These are phyloP conservation scores for Mimachlamys varia DNA, from an alignment of 2,888 invertebrate species.

Conservation along the genomic window DNA sequence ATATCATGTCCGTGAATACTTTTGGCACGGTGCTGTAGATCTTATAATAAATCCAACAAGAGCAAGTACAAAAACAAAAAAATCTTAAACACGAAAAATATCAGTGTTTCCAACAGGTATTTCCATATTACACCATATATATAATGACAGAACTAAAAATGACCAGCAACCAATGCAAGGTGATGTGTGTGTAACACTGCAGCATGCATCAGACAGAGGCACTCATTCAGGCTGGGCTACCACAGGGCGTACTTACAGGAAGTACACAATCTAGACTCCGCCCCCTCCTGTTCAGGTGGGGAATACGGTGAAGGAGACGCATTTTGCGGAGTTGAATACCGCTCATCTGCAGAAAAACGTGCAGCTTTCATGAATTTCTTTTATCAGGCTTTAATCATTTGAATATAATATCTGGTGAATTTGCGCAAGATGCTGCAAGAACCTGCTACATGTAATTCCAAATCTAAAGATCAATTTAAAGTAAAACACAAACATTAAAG, in stretches of 20 bases:
- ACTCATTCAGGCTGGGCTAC: not conserved
- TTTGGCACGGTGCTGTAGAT: too few species aligned
- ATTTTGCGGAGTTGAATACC: slow-evolving; percentile 25
- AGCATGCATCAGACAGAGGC: slow-evolving; percentile 31
- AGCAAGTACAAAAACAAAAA: too few species aligned
- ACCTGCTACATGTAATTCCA: too few species aligned
- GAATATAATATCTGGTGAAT: not conserved
- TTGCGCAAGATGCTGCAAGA: not conserved
- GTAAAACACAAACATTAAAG: too few species aligned
- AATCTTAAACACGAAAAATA: too few species aligned
- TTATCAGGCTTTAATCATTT: not conserved
- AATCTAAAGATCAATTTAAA: too few species aligned
- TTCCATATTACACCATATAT: not conserved
- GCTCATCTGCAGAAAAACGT: slow-evolving; percentile 34
- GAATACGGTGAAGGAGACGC: slow-evolving; percentile 31
- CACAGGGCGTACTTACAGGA: slow-evolving; percentile 41
- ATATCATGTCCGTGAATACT: too few species aligned
- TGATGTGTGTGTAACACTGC: not conserved
- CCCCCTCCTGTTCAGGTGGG: slow-evolving; percentile 39
- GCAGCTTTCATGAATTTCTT: not conserved
- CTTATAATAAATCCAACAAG: too few species aligned
- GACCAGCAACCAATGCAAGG: not conserved
- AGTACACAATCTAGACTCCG: slow-evolving; percentile 41
- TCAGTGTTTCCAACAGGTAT: not conserved
- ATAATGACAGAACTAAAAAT: not conserved